Evolutionary conservation across 2,888 invertebrate genomes (phyloP).

Genomic region (Stenoptilia bipunctidactyla): DNA sequence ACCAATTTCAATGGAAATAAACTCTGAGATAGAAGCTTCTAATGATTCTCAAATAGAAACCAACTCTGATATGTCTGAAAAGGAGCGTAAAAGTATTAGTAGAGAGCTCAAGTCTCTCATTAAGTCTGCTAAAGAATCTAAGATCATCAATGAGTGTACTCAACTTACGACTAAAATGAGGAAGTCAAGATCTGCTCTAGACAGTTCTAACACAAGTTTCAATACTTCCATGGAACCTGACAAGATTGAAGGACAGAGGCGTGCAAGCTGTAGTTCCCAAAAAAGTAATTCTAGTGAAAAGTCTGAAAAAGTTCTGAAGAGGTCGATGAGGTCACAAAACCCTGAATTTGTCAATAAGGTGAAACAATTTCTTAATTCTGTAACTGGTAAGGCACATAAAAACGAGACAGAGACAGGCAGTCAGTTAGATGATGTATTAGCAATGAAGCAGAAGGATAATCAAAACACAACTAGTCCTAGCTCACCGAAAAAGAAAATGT

Average conservation of each 20-base stretch:
- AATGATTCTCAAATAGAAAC: conserved; percentile 38
- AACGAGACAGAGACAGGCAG: conserved; percentile 27
- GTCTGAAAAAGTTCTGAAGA: conserved; percentile 39
- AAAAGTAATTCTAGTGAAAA: conserved; percentile 48
- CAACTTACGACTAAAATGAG: conserved; percentile 62
- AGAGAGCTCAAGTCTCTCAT: conserved; percentile 75
- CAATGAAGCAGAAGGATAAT: conserved; percentile 22
- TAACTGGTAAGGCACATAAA: conserved; percentile 45
- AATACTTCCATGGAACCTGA: conserved; percentile 48
- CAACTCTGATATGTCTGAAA: conserved; percentile 36
- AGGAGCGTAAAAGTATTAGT: conserved; percentile 52
- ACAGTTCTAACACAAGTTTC: conserved; percentile 48
- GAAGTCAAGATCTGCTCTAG: conserved; percentile 54
- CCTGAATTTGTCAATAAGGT: conserved; percentile 75
- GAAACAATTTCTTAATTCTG: conserved; percentile 70
- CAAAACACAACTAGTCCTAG: conserved; percentile 20
- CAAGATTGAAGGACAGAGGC: conserved; percentile 32
- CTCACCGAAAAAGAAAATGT: conserved; percentile 22
- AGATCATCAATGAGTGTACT: conserved; percentile 73
- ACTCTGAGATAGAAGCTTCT: conserved; percentile 28
- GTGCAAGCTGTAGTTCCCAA: conserved; percentile 44
- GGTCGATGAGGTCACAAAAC: conserved; percentile 75
- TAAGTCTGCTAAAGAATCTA: conserved; percentile 77
- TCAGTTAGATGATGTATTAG: conserved; percentile 29
- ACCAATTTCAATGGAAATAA: conserved; percentile 17